A percentile compares a stretch with the other conserved stretches of the same genome.
These are phyloP conservation scores for Eubucco bourcierii DNA, from an alignment of 2,113 vertebrate genomes.

Conservation along the genomic window DNA sequence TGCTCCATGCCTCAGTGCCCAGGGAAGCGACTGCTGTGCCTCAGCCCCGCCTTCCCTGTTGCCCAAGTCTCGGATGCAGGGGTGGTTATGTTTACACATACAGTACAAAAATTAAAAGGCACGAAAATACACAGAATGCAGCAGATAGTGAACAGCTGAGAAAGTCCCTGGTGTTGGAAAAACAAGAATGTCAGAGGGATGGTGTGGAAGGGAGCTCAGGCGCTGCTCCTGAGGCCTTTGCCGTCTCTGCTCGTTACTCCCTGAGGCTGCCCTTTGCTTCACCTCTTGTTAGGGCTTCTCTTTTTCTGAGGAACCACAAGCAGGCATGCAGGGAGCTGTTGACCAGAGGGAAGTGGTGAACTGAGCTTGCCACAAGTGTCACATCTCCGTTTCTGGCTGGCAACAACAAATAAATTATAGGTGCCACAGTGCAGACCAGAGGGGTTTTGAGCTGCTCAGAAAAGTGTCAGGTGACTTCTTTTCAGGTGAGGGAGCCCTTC, in stretches of 20 bases:
- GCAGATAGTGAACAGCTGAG: constrained; percentile 62
- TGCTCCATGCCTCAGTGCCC: constrained; percentile 11
- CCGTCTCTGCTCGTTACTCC: neutral
- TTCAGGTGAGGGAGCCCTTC: neutral
- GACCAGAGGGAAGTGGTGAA: neutral
- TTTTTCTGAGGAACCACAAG: neutral
- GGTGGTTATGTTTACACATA: constrained; percentile 62
- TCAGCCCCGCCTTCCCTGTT: neutral
- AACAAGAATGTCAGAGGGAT: constrained; percentile 29
- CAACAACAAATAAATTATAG: constrained; percentile 53
- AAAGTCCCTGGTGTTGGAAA: constrained; percentile 46
- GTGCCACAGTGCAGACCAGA: constrained; percentile 40
- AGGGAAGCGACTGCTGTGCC: constrained; percentile 25
- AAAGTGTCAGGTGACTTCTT: constrained; percentile 21
- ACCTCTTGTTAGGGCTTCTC: neutral
- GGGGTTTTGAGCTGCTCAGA: neutral
- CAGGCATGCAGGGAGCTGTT: neutral
- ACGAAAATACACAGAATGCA: constrained; percentile 74
- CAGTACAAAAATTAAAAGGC: constrained; percentile 76
- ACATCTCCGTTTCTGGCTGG: neutral
- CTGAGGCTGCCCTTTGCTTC: constrained; percentile 32
- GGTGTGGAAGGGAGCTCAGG: neutral
- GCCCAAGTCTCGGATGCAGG: constrained; percentile 18
- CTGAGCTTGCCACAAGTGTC: neutral
- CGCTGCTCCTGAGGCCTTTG: neutral